These are phyloP conservation scores for Drosophila sulfurigaster DNA, from an alignment of 1,140 invertebrate species.

Conservation along the genomic window DNA sequence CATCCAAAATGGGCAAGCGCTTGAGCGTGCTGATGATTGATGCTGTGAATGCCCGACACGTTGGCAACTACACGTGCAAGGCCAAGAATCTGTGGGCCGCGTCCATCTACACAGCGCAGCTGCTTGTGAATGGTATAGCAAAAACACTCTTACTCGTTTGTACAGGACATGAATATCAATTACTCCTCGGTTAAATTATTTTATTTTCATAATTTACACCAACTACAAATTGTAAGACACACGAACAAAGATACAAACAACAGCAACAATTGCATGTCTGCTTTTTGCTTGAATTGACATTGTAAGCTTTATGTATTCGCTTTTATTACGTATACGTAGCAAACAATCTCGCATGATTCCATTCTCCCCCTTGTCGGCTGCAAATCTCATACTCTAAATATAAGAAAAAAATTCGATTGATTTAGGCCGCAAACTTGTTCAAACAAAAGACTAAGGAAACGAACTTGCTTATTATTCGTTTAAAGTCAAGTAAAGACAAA, in stretches of 20 bases:
- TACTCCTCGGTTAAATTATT: constrained; percentile 20
- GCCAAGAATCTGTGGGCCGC: constrained; percentile 89
- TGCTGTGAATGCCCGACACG: constrained; percentile 86
- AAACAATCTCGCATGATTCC: background rate
- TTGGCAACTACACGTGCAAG: constrained; percentile 88
- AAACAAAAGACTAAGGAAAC: background rate
- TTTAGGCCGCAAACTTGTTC: too few relatives aligned
- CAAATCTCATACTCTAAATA: too few relatives aligned
- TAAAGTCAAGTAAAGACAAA: background rate
- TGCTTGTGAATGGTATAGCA: constrained; percentile 74
- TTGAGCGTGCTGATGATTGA: constrained; percentile 86
- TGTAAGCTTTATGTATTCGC: constrained; percentile 52
- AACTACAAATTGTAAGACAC: constrained; percentile 22
- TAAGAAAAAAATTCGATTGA: too few relatives aligned
- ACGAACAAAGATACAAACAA: constrained; percentile 58
- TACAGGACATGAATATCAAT: constrained; percentile 63
- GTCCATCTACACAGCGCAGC: constrained; percentile 70
- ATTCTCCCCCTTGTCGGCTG: too few relatives aligned
- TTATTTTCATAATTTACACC: constrained; percentile 82
- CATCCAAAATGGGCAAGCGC: constrained; percentile 88
- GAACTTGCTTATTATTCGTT: background rate
- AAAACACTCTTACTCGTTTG: constrained; percentile 37
- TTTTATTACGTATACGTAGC: constrained; percentile 27
- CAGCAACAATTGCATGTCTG: constrained; percentile 56
- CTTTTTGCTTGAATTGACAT: constrained; percentile 47